A percentile compares a stretch with the other conserved stretches of the same genome.
phyloP scores from a whole-genome alignment of 2,113 vertebrate species.

The Athene cunicularia region DNA sequence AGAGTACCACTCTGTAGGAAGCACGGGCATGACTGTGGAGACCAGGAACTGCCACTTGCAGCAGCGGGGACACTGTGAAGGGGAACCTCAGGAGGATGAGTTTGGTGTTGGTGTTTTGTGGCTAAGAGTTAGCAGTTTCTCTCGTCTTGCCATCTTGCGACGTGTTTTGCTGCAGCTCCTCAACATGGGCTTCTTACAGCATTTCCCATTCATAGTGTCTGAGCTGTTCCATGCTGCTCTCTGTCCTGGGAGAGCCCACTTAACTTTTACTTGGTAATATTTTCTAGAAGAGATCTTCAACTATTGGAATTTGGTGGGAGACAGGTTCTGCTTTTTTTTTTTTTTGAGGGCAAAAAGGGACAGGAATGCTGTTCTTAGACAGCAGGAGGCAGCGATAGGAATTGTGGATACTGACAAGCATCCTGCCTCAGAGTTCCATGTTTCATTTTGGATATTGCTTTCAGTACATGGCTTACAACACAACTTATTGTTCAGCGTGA shows the following conservation, averaged over 20 bases:
- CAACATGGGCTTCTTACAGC: neutral
- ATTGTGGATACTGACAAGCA: neutral
- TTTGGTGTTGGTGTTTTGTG: neutral
- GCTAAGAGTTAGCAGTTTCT: neutral
- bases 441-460: slow-evolving; percentile 36
- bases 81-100: neutral
- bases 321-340: neutral
- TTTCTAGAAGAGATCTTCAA: neutral
- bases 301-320: neutral
- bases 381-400: neutral
- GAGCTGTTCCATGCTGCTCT: neutral
- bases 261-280: neutral
- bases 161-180: neutral
- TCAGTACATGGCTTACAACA: slow-evolving; percentile 31
- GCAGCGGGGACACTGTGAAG: neutral
- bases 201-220: neutral
- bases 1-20: neutral
- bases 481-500: slow-evolving; percentile 62
- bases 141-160: neutral
- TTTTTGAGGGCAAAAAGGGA: accelerated
- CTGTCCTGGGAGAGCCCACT: neutral
- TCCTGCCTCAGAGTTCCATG: neutral
- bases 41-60: neutral
- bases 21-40: neutral
- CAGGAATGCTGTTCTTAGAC: neutral